phyloP scores from a whole-genome alignment of 2,888 invertebrate genomes.

The Petrolisthes cinctipes region DNA sequence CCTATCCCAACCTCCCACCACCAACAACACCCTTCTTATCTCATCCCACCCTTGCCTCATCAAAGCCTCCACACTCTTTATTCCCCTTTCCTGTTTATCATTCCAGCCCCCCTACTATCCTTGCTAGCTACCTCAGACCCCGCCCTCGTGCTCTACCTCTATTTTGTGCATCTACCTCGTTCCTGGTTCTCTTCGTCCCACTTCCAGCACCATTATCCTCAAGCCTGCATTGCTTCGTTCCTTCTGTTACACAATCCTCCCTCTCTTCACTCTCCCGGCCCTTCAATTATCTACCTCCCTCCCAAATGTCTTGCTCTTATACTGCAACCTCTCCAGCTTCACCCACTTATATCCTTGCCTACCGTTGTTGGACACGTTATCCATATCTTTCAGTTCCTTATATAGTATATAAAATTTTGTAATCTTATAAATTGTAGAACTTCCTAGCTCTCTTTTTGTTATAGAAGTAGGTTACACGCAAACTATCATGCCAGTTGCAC shows the following conservation, averaged over 20 bases:
- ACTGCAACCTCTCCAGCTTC: too few relatives aligned
- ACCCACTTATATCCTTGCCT: too few relatives aligned
- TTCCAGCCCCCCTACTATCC: neutral
- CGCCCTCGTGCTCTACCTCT: neutral
- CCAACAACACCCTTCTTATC: neutral
- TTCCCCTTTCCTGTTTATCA: neutral
- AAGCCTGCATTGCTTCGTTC: neutral
- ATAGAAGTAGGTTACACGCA: too few relatives aligned
- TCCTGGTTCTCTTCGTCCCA: neutral
- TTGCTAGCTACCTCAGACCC: neutral
- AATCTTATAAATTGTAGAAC: too few relatives aligned
- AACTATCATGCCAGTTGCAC: too few relatives aligned
- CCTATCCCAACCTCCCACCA: neutral
- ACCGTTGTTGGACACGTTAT: too few relatives aligned
- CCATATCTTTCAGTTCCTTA: too few relatives aligned
- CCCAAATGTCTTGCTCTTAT: neutral
- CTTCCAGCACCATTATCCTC: neutral
- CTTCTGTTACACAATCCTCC: neutral
- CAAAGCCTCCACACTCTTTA: neutral
- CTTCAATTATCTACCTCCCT: neutral
- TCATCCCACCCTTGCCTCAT: neutral
- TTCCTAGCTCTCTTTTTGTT: too few relatives aligned
- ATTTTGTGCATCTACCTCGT: neutral
- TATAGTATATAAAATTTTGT: too few relatives aligned
- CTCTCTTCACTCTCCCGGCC: neutral